Evolutionary conservation across 2,797 vertebrate species (phyloP), one percentile per base, ranked within the genome.

Genomic region (Gambelia wislizenii): DNA sequence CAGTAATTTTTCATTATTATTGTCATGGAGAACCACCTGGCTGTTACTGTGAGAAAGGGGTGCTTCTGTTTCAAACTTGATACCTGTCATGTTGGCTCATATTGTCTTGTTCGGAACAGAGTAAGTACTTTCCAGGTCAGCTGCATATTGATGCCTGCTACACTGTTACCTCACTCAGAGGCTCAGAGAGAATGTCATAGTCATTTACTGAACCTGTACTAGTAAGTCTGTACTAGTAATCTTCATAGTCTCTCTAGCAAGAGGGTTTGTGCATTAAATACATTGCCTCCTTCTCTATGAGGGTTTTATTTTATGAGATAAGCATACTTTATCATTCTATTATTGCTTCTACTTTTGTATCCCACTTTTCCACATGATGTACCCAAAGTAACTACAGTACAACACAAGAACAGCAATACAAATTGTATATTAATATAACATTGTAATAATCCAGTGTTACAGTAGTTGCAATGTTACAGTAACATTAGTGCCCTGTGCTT

Each of bases 21-120:
- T 22, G 76, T 81, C 76, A 72, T 91, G 83, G 42, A 86, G 81
- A 54, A 2, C n/a, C 16, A 44, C 47, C 83, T 87, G 18, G 0
- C 72, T 61, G 1, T 87, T 83, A 39, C 14, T 84, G 76, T 67
- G 56, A 67, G 1, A 33, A 56, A 72, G 47, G 70, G 27, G 69
- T 72, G 33, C 4, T 42, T 75, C 7, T 16, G 30, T 61, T 86
- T 30, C 74, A 86, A 27, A 56, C 33, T 47, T 77, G n/a, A 44
- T 54, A 12, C 27, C 76, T 49, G 72, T 72, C 44, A 30, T 87
- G n/a, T 87, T 91, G 3, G 70, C 12, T 80, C 6, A 47, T 85
- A 33, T 14, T 49, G 10, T 44, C 52, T 54, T 85, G 22, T 74
- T 52, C 18, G 42, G 69, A 85, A 25, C 14, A 33, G 9, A 20